These are phyloP conservation scores for Mustela nigripes DNA, from an alignment of 2,113 vertebrate genomes.

Conservation along the genomic window DNA sequence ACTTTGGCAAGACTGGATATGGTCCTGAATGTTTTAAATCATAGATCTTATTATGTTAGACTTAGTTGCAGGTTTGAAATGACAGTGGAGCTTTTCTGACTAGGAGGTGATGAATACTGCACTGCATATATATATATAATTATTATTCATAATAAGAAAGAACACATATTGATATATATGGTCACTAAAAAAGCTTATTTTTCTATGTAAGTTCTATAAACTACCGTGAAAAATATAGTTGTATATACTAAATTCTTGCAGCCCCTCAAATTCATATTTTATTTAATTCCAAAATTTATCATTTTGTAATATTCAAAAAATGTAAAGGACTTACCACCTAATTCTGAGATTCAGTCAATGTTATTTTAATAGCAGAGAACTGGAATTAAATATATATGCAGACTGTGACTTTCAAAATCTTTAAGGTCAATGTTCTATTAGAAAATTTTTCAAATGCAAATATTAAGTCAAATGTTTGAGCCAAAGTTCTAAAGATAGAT, in stretches of 20 bases:
- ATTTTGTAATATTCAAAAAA: slow-evolving; percentile 60
- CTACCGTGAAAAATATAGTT: slow-evolving; percentile 9
- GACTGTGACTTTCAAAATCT: slow-evolving; percentile 82
- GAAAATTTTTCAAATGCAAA: slow-evolving; percentile 80
- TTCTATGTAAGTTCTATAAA: slow-evolving; percentile 44
- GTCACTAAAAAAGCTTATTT: slow-evolving; percentile 16
- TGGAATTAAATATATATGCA: slow-evolving; percentile 77
- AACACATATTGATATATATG: not conserved
- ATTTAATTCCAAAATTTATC: slow-evolving; percentile 30
- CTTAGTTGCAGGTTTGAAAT: not conserved
- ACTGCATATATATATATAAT: not conserved
- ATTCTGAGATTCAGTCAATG: slow-evolving; percentile 27
- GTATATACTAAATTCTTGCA: not conserved
- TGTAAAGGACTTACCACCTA: slow-evolving; percentile 47
- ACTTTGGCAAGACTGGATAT: not conserved
- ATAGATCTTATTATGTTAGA: not conserved
- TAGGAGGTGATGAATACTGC: not conserved
- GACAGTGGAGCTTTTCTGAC: not conserved
- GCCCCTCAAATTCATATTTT: slow-evolving; percentile 6
- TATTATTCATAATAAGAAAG: not conserved
- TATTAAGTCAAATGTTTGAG: slow-evolving; percentile 80
- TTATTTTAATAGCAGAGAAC: slow-evolving; percentile 73
- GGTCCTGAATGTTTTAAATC: not conserved
- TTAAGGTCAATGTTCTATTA: slow-evolving; percentile 84
- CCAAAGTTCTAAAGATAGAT: slow-evolving; percentile 73